Evolutionary conservation across 2,113 vertebrate species (phyloP), one percentile per base, ranked within the genome.

Genomic region (Campylomormyrus numenius): DNA sequence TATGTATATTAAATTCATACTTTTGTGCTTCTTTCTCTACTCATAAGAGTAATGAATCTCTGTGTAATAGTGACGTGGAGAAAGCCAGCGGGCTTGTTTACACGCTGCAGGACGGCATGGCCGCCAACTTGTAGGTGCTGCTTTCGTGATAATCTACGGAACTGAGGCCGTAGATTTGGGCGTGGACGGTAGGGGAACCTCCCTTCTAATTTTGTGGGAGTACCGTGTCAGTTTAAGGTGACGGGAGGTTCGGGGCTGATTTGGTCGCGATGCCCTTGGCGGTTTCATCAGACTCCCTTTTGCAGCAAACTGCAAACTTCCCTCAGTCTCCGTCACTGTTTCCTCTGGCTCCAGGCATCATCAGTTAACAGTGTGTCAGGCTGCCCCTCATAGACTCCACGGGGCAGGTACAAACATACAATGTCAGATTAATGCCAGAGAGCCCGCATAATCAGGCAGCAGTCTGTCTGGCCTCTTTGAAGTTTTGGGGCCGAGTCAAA

Each of bases 1-100:
- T 92, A 90, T 91, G 91, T 89, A 91, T 91, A 53, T 85, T 50
- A 89, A 89, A 87, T 89, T 48, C 85, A 74, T 84, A 90, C 21
- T 58, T 58, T 49, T 89, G 21, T 88, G 10, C 48, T 66, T 89
- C 27, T 66, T 70, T 86, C 7, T 17, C 74, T 58, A 49, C 53
- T 70, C 84, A 48, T 90, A 84, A 58, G 83, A 90, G 90, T 90
- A 88, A 90, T 88, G 91, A 90, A 88, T 56, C 90, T 85, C 48
- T 66, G 53, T 50, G 86, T 90, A 89, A 89, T 90, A 91, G 91
- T 89, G 90, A 90, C 88, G 27, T 70, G 56, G 70, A 46, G 87
- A 24, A 70, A 62, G 58, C 52, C 49, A 74, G 88, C 56, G 88
- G 89, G 53, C 21, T 52, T 11, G 17, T 39, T 24, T 89, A 89